Conservation (phyloP, 2,113 vertebrate species). For the Sitta europaea region DNA sequence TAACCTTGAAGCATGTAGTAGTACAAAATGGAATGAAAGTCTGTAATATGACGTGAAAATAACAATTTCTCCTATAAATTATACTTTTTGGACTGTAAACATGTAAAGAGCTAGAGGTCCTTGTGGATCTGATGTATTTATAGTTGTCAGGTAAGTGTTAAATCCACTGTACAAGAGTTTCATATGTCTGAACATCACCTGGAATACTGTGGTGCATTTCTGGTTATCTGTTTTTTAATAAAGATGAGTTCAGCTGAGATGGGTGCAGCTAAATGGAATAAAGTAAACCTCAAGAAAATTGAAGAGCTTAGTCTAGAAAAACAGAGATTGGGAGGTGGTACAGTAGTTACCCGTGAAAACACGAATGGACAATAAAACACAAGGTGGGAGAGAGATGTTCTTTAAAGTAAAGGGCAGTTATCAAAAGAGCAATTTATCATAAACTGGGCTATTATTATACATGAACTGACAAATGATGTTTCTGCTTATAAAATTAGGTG, state of each 20-base stretch:
- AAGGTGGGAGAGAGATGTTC: neutral
- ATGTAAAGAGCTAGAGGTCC: neutral
- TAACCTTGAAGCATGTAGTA: neutral
- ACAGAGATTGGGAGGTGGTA: neutral
- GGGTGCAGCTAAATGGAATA: neutral
- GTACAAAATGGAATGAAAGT: neutral
- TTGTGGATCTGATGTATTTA: neutral
- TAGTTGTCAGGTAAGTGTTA: neutral
- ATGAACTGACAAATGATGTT: neutral
- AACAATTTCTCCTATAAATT: neutral
- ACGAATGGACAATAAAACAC: neutral
- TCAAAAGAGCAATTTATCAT: neutral
- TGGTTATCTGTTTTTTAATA: neutral
- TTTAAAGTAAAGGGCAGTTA: neutral
- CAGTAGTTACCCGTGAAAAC: neutral
- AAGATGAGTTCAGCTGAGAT: neutral
- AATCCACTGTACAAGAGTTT: neutral
- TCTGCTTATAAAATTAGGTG: neutral
- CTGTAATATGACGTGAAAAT: neutral
- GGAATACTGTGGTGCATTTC: neutral
- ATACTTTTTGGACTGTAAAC: neutral
- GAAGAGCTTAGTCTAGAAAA: neutral
- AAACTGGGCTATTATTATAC: neutral
- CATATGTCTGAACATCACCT: neutral
- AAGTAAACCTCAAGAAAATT: neutral